Conservation (phyloP, 2,888 invertebrate species). For the Sinohyriopsis cumingii region DNA sequence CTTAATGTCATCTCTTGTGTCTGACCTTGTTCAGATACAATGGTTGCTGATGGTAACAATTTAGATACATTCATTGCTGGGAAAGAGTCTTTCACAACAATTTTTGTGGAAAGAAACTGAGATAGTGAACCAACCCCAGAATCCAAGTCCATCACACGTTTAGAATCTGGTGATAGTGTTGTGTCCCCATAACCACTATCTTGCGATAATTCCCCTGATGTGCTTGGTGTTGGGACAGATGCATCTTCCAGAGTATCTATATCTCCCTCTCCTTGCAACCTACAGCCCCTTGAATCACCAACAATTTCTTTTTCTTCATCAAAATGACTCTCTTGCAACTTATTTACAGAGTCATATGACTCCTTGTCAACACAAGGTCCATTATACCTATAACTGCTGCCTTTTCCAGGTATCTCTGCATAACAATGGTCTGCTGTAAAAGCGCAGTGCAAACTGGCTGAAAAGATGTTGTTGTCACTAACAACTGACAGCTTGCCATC, state of each 20-base stretch:
- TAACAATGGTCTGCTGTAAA: constrained; percentile 37
- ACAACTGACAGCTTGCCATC: too few species aligned
- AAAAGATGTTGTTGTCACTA: constrained; percentile 17
- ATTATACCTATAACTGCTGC: too few species aligned
- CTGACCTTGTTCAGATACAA: too few species aligned
- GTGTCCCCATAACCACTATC: constrained; percentile 48
- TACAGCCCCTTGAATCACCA: too few species aligned
- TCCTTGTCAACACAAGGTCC: constrained; percentile 1
- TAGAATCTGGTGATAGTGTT: constrained; percentile 35
- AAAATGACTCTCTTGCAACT: too few species aligned
- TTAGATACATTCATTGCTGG: too few species aligned
- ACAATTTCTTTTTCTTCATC: neutral
- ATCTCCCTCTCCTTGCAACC: constrained; percentile 15
- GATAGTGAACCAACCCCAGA: too few species aligned
- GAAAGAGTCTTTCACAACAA: too few species aligned
- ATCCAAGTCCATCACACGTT: neutral
- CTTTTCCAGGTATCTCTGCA: constrained; percentile 34
- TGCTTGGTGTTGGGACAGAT: constrained; percentile 9
- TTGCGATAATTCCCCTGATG: constrained; percentile 39
- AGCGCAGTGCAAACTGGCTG: constrained; percentile 28
- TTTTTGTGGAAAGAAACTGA: too few species aligned
- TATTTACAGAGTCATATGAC: neutral
- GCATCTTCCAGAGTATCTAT: constrained; percentile 5
- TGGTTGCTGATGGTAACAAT: too few species aligned
- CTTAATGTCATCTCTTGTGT: too few species aligned